Evolutionary conservation across 2,113 vertebrate genomes (phyloP).

Genomic region (Thymallus thymallus): DNA sequence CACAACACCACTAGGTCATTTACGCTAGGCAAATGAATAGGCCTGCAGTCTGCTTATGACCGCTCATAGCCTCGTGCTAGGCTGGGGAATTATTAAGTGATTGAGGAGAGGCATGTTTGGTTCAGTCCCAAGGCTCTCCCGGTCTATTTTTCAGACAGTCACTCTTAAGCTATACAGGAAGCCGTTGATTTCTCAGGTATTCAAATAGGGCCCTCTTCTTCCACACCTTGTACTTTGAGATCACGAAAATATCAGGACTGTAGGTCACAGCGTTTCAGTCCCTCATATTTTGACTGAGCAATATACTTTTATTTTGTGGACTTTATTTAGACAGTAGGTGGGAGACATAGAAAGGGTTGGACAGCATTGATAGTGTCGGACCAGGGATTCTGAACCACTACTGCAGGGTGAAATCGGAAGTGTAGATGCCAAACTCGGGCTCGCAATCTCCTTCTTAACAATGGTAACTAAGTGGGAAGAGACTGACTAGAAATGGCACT

Average conservation of each 20-base stretch:
- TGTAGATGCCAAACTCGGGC: too few relatives aligned
- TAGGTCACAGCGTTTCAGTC: background rate
- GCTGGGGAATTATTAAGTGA: background rate
- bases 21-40: constrained; percentile 55
- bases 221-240: background rate
- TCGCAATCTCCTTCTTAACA: background rate
- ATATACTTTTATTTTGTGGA: too few relatives aligned
- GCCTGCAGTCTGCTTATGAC: constrained; percentile 24
- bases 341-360: too few relatives aligned
- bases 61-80: background rate
- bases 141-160: too few relatives aligned
- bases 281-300: background rate
- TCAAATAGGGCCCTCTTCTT: background rate
- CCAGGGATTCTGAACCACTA: too few relatives aligned
- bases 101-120: background rate
- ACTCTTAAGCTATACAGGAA: constrained; percentile 3
- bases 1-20: constrained; percentile 36
- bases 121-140: constrained; percentile 3
- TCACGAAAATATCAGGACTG: background rate
- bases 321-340: background rate
- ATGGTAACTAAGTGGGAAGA: background rate
- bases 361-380: too few relatives aligned
- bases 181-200: background rate
- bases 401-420: too few relatives aligned
- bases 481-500: background rate